Base-by-base conservation (phyloP, 2,113 vertebrate genomes). In the Rhinolophus sinicus region DNA sequence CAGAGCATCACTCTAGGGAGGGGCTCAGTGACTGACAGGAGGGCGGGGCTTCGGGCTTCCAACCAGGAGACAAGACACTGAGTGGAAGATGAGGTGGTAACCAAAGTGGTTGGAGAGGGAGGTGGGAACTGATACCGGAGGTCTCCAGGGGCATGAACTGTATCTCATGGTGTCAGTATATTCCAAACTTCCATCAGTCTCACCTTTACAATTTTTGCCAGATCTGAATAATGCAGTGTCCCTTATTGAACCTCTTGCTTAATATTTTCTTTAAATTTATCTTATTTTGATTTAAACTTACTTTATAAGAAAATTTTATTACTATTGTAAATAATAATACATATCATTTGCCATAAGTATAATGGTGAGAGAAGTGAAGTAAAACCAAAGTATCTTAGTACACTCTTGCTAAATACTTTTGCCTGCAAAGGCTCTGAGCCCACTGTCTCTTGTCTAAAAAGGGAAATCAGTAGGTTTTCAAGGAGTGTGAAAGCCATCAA, bases 391-490 rank as follows among this genome's bases (percentile, higher is more conserved):
- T 35, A 18, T n/a, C 38, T 58, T 33, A 54, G 47, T 62, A 58
- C 85, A 47, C 6, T n/a, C 60, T 85, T 65, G 18, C 35, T 72
- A 33, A 72, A 33, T 58, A 56, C 6, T 35, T 90, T 89, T 38
- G 52, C 35, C 30, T 87, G 22, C 6, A 14, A 50, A 70, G 19
- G 8, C 14, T 91, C 77, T 14, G 28, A 62, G 88, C 50, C 88
- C 33, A 50, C 47, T 30, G 21, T 33, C 62, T 82, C 69, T 86
- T 38, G 44, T 33, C 50, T 64, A 28, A 78, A 65, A 86, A 81
- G 26, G 56, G 60, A 89, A 93, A 91, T 69, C 22, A 72, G 58
- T 26, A 93, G 67, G 67, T 78, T 91, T 90, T 52, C 4, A 7
- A 73, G 21, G 26, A 70, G 6, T 56, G 7, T 69, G 82, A 38